Evolutionary conservation across 2,888 invertebrate species (phyloP), one percentile per base, ranked within the genome.

Genomic region (Agriopis aurantiaria): DNA sequence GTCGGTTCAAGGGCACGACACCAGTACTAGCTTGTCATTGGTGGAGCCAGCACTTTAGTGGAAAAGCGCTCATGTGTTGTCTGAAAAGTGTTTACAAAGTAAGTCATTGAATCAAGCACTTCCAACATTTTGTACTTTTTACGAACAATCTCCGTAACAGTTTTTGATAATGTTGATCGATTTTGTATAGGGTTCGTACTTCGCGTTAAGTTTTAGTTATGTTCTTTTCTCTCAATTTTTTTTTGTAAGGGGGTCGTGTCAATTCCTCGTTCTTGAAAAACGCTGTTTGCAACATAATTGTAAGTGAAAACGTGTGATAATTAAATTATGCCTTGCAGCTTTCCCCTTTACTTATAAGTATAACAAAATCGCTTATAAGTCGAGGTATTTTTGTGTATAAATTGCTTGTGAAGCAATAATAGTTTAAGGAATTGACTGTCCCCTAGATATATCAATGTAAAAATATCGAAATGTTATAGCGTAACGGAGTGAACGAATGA

Each of bases 351-450:
- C 76, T 75, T 76, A 65, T 77, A 75, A 76, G 75, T 72, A 73
- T 73, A 69, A 69, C 66, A 74, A 70, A 72, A 74, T 75, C 74
- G 72, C 76, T 75, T 77, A 72, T 77, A 74, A 74, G 74, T 55
- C 71, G 69, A 67, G 74, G 75, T 72, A 64, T 65, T 33, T 66
- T 65, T 73, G 74, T 73, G 71, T 76, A 72, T 68, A 73, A 79
- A 80, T 82, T 86, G 88, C 88, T 87, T 87, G 66, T 80, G 81
- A 83, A 86, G 87, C 88, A 87, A 85, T 81, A 55, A 76, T 85
- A 84, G 84, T 85, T 78, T 78, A 78, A 81, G 91, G 92, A 92
- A 91, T 92, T 91, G 92, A 89, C 90, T 88, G 89, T 85, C 89
- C 93, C 91, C 88, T 75, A 80, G 81, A 82, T 80, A 86, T 91